A percentile compares a stretch with the other conserved stretches of the same genome.
Evolutionary conservation across 2,113 vertebrate species (phyloP).

Genomic region (Chunga burmeisteri): DNA sequence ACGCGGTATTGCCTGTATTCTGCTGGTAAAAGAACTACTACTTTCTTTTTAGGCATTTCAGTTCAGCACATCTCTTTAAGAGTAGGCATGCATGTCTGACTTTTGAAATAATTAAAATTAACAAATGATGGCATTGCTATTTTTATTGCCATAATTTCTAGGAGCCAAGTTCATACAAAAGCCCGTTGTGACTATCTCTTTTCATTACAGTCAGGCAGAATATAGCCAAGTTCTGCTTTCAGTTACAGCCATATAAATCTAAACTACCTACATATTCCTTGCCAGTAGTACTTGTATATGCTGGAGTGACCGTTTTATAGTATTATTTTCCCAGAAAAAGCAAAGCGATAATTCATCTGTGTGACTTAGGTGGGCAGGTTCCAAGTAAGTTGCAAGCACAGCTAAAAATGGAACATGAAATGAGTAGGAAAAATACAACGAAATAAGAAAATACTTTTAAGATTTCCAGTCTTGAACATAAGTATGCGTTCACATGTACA

Average conservation of each 20-base stretch:
- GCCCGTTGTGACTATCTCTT: constrained; percentile 57
- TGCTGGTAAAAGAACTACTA: not conserved
- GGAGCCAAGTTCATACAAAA: constrained; percentile 33
- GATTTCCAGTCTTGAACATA: not conserved
- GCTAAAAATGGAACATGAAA: constrained; percentile 35
- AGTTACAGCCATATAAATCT: constrained; percentile 57
- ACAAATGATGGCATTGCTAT: constrained; percentile 39
- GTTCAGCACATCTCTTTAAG: not conserved
- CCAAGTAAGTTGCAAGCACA: constrained; percentile 25
- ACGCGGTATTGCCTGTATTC: not conserved
- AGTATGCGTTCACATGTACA: not conserved
- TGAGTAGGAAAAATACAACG: not conserved
- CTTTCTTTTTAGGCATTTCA: not conserved
- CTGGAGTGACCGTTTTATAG: not conserved
- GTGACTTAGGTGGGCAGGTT: not conserved
- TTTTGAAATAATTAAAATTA: constrained; percentile 23
- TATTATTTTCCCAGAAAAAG: constrained; percentile 43
- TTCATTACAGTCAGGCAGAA: constrained; percentile 44
- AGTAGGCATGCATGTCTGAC: not conserved
- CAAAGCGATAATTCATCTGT: constrained; percentile 21
- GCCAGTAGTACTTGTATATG: constrained; percentile 20
- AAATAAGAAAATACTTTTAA: constrained; percentile 16
- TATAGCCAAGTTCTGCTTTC: constrained; percentile 47
- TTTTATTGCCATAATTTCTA: constrained; percentile 40
- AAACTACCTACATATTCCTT: constrained; percentile 30